Evolutionary conservation across 2,797 vertebrate genomes (phyloP), one percentile per base, ranked within the genome.

Genomic region (Sebastes iracundus): DNA sequence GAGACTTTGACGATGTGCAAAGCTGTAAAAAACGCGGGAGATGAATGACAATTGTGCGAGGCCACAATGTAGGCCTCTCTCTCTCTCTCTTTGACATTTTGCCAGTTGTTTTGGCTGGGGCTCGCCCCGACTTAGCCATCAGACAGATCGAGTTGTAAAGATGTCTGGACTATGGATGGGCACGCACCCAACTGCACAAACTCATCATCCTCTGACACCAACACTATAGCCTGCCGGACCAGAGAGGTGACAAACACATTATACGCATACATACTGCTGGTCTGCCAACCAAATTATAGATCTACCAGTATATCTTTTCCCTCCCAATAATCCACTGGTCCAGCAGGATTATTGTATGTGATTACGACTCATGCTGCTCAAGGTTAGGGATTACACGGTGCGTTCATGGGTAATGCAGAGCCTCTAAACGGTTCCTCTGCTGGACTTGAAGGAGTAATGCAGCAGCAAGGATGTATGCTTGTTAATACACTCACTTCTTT

Each of bases 111-210:
- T 87, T 76, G 83, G 83, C 83, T 76, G 79, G 72, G 75, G 62
- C 72, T 88, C 61, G 55, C 42, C 72, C 74, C 28, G 58, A 88
- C 42, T 81, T 12, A 27, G 70, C 70, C 66, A 12, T 74, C 78
- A 75, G 85, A 85, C 83, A 64, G 89, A 90, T 87, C 77, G 72
- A 63, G 84, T 87, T 82, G 84, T 90, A 88, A 84, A 86, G 87
- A 90, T 81, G 90, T 87, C 88, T 91, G 84, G 87, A 72, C 67
- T 3, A 42, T 49, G 22, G 49, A 68, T 56, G 76, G 86, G 80
- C 85, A 66, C 16, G n/a, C 55, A 3, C 83, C 88, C 90, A 87
- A 80, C 52, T 67, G 73, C 79, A 81, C 73, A 59, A 77, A 79
- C 76, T 74, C 81, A 81, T 80, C 81, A 75, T 86, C 77, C 56